phyloP scores from a whole-genome alignment of 2,113 vertebrate genomes.

The Ploceus nigricollis region DNA sequence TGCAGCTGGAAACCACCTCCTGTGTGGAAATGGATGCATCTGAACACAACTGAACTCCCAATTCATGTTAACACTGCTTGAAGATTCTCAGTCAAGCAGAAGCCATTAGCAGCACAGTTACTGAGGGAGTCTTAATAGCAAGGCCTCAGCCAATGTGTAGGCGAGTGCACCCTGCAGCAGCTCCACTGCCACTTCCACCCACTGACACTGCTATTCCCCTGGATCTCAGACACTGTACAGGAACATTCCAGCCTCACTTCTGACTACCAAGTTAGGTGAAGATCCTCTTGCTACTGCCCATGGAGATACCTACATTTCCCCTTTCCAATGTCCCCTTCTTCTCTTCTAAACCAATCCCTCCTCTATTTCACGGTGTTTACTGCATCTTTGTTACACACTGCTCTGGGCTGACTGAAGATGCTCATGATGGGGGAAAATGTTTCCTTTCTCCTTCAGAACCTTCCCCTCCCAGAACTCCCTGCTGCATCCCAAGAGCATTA shows the following conservation, averaged over 20 bases:
- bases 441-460: neutral
- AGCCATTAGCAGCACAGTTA: neutral
- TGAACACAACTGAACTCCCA: neutral
- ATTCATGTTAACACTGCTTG: neutral
- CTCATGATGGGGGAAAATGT: rapidly evolving
- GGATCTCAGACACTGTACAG: neutral
- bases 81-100: slow-evolving; percentile 3
- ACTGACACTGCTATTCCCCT: neutral
- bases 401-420: neutral
- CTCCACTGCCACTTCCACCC: neutral
- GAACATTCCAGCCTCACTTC: neutral
- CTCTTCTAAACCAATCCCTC: neutral
- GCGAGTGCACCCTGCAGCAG: neutral
- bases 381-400: neutral
- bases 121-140: neutral
- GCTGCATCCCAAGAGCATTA: neutral
- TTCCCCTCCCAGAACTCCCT: neutral
- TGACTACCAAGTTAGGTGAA: neutral
- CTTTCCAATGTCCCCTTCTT: neutral
- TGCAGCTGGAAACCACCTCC: neutral
- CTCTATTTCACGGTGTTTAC: neutral
- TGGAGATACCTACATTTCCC: neutral
- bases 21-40: neutral
- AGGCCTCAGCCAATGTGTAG: neutral
- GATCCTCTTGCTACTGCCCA: neutral